A percentile compares a stretch with the other conserved stretches of the same genome.
Evolutionary conservation across 2,113 vertebrate species (phyloP).

Genomic region (Crotalus tigris): DNA sequence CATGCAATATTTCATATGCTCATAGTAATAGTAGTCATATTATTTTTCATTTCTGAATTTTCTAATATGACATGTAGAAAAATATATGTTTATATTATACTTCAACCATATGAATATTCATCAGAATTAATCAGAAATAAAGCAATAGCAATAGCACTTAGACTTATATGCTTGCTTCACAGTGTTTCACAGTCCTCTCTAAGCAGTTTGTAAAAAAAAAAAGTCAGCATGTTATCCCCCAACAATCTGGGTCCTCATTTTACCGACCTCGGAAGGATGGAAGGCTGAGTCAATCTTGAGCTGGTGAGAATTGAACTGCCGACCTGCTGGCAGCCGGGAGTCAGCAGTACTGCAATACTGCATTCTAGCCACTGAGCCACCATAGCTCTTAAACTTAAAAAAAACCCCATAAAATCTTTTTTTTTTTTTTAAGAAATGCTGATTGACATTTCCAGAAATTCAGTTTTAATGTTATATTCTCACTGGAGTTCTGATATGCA

Average conservation of each 20-base stretch:
- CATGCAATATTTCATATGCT: background rate
- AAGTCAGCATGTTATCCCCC: background rate
- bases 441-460: background rate
- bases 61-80: background rate
- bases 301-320: background rate
- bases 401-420: background rate
- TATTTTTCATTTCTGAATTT: background rate
- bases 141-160: background rate
- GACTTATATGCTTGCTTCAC: background rate
- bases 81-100: background rate
- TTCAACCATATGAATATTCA: background rate
- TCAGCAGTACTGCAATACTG: background rate
- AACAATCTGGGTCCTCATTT: background rate
- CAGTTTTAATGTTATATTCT: background rate
- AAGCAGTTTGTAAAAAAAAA: background rate
- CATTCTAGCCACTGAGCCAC: background rate
- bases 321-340: background rate
- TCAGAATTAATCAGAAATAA: background rate
- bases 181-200: background rate
- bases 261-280: background rate
- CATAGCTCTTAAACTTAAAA: background rate
- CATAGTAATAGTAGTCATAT: background rate
- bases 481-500: background rate
- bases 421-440: background rate
- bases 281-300: background rate